Base-by-base conservation (phyloP, 2,113 vertebrate species). In the Spermophilus dauricus region DNA sequence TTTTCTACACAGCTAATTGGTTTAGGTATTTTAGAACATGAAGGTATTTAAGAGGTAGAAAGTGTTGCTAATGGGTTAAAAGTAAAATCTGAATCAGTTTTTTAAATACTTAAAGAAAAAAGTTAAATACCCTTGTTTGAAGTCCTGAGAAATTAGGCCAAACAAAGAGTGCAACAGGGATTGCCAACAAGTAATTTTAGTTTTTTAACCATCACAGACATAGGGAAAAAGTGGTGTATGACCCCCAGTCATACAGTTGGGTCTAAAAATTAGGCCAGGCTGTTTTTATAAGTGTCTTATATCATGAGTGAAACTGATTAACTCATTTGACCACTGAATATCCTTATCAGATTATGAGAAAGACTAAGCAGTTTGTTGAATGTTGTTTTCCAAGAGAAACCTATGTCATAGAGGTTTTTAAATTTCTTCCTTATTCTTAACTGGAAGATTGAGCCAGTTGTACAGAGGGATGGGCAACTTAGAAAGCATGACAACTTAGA, bases 391-490 rank as follows among this genome's bases (percentile, higher is more conserved):
- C 45, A 72, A 88, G 28, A 91, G 26, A 95, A 87, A 78, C 11
- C 14, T 58, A 20, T 12, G 11, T 84, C 28, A 53, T 61, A 51
- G 61, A 86, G 7, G 28, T 61, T 69, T 76, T 39, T 56, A 42
- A 56, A 63, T 48, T 87, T 83, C 51, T 91, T 86, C n/a, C 42
- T 82, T 61, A 87, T 65, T 84, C 42, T 88, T 76, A 94, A 72
- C 5, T 84, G 63, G 65, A 58, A 95, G 8, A 78, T 22, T 65
- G 11, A 88, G 39, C 63, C 39, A n/a, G 14, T 26, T 63, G 12
- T 67, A 24, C 24, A 48, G 32, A 13, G 8, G 24, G 30, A 86
- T 37, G 51, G 20, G 14, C 65, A 91, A 72, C 0, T 20, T n/a
- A n/a, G 16, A 70, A 32, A n/a, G 69, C 69, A 37, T 37, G 26